A percentile compares a stretch with the other conserved stretches of the same genome.
phyloP scores from a whole-genome alignment of 2,888 invertebrate species.

The Phorcus lineatus region DNA sequence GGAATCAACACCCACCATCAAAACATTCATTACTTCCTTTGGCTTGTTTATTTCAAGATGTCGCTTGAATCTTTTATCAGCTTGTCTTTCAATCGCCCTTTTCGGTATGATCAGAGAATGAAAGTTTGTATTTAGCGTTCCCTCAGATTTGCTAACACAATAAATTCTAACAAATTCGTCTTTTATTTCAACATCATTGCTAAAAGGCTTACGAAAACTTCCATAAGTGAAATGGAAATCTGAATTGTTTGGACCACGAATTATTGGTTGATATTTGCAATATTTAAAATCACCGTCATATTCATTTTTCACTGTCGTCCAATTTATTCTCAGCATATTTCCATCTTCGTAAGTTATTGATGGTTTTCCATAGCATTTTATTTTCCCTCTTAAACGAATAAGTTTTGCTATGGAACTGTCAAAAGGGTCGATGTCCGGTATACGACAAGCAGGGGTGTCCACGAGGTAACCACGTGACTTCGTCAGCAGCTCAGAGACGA shows the following conservation, averaged over 20 bases:
- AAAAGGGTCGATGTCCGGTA: slow-evolving; percentile 69
- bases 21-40: slow-evolving; percentile 80
- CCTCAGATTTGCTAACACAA: slow-evolving; percentile 59
- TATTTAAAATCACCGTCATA: slow-evolving; percentile 56
- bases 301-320: slow-evolving; percentile 46
- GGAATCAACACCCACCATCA: slow-evolving; percentile 89
- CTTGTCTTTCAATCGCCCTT: slow-evolving; percentile 40
- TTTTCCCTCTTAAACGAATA: slow-evolving; percentile 45
- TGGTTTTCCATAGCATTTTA: slow-evolving; percentile 51
- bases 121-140: slow-evolving; percentile 65
- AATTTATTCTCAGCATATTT: slow-evolving; percentile 49
- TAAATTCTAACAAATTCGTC: slow-evolving; percentile 67
- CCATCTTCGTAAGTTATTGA: slow-evolving; percentile 64
- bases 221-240: slow-evolving; percentile 49
- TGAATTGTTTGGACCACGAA: slow-evolving; percentile 44
- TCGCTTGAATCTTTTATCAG: slow-evolving; percentile 33
- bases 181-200: slow-evolving; percentile 46
- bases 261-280: slow-evolving; percentile 65
- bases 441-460: slow-evolving; percentile 66
- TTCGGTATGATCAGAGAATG: slow-evolving; percentile 65
- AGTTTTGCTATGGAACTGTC: slow-evolving; percentile 53
- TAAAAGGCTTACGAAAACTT: slow-evolving; percentile 34
- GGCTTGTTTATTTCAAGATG: slow-evolving; percentile 40
- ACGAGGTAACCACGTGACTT: slow-evolving; percentile 54
- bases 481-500: not conserved